A percentile compares a stretch with the other conserved stretches of the same genome.
Conservation (phyloP, 2,888 invertebrate species). For the Heliconius charithonia region DNA sequence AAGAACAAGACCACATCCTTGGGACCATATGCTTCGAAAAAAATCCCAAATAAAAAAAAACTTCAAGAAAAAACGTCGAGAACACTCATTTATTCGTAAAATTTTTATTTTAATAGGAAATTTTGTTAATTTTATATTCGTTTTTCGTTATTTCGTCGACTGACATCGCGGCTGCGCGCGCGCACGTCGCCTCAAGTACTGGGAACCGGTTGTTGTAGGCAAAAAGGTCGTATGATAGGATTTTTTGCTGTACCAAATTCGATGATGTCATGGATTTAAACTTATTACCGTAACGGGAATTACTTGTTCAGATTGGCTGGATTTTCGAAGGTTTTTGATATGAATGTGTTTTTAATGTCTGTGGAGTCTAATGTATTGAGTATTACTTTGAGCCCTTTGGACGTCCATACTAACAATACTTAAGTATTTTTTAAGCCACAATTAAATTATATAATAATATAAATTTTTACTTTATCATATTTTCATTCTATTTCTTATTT, state of each 20-base stretch:
- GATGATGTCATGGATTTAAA: conserved; percentile 68
- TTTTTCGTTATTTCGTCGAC: conserved; percentile 68
- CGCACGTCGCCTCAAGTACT: conserved; percentile 63
- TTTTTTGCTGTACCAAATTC: conserved; percentile 49
- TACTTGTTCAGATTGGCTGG: conserved; percentile 47
- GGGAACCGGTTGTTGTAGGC: conserved; percentile 51
- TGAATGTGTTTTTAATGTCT: conserved; percentile 6
- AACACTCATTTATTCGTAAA: conserved; percentile 1
- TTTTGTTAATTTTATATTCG: conserved; percentile 59
- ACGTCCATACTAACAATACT: no score
- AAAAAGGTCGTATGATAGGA: conserved; percentile 60
- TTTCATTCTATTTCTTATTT: no score
- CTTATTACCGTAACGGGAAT: conserved; percentile 65
- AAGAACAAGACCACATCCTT: conserved; percentile 69
- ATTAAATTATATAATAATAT: no score
- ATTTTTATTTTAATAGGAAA: conserved; percentile 27
- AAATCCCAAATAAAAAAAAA: conserved; percentile 34
- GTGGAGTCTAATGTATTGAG: neutral
- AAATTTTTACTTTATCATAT: no score
- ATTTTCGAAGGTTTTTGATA: conserved; percentile 26
- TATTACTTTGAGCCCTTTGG: neutral
- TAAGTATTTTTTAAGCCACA: no score
- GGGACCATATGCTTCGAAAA: conserved; percentile 57
- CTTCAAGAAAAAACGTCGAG: neutral
- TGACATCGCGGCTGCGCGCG: conserved; percentile 80